A percentile compares a stretch with the other conserved stretches of the same genome.
These are phyloP conservation scores for Numida meleagris DNA, from an alignment of 2,113 vertebrate genomes.

Conservation along the genomic window DNA sequence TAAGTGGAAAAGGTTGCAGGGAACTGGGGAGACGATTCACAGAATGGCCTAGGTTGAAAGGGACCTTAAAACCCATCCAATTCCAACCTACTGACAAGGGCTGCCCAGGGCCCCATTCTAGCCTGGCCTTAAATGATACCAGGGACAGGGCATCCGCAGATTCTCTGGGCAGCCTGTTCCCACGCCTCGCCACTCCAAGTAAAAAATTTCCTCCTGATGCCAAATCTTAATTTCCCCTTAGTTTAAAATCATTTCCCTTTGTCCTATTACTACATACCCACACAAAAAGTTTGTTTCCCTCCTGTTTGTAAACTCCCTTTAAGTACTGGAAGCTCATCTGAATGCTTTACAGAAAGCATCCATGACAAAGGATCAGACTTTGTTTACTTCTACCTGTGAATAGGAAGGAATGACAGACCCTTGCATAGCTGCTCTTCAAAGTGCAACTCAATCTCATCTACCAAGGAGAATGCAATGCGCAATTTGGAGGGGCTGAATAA, in stretches of 20 bases:
- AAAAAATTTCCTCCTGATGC: background rate
- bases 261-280: background rate
- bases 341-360: background rate
- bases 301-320: background rate
- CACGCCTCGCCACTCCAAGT: background rate
- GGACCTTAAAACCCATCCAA: background rate
- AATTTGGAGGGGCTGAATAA: background rate
- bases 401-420: background rate
- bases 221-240: background rate
- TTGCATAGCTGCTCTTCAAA: background rate
- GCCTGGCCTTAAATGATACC: background rate
- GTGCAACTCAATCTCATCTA: background rate
- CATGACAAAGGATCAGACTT: background rate
- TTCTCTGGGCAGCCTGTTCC: background rate
- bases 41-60: background rate
- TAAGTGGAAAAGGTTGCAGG: background rate
- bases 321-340: background rate
- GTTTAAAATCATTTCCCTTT: background rate
- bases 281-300: background rate
- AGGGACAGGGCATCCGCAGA: background rate
- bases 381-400: background rate
- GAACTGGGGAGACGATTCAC: background rate
- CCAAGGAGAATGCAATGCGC: background rate
- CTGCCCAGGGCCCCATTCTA: background rate
- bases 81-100: background rate